phyloP scores from a whole-genome alignment of 1,140 invertebrate species.

The Leptinotarsa undecemlineata region DNA sequence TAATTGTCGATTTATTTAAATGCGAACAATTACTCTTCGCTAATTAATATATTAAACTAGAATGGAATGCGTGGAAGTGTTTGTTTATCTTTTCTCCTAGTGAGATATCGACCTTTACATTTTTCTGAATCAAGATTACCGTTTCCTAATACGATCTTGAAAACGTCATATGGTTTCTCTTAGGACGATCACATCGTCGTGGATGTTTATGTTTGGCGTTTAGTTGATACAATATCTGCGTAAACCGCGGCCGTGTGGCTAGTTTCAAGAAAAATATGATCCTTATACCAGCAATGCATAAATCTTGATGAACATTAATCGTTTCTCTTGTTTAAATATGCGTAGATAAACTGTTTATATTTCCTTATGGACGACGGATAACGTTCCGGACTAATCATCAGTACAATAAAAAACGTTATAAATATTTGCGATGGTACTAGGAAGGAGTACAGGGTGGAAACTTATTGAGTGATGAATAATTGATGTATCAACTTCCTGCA shows the following conservation, averaged over 20 bases:
- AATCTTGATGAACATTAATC: background rate
- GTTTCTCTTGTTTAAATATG: background rate
- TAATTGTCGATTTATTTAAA: slow-evolving; percentile 20
- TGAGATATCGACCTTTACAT: slow-evolving; percentile 24
- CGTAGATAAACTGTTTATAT: slow-evolving; percentile 1
- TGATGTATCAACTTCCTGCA: too few relatives aligned
- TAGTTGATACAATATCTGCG: slow-evolving; percentile 15
- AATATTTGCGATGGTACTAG: background rate
- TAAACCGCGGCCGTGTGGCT: slow-evolving; percentile 18
- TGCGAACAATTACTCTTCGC: slow-evolving; percentile 11
- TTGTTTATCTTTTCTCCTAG: slow-evolving; percentile 19
- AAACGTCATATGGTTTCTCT: slow-evolving; percentile 11
- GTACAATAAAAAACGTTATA: background rate
- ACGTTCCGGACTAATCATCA: background rate
- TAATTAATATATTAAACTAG: slow-evolving; percentile 28
- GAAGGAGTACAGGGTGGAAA: too few relatives aligned
- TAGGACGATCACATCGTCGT: background rate
- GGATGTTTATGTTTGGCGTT: slow-evolving; percentile 5
- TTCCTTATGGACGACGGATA: background rate
- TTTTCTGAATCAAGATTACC: slow-evolving; percentile 19
- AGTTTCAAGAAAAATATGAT: background rate
- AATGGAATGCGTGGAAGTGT: slow-evolving; percentile 20
- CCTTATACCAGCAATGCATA: slow-evolving; percentile 8
- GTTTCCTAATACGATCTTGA: slow-evolving; percentile 12
- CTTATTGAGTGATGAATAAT: too few relatives aligned